Evolutionary conservation across 2,797 vertebrate species (phyloP).

Genomic region (Pangasius macronema): DNA sequence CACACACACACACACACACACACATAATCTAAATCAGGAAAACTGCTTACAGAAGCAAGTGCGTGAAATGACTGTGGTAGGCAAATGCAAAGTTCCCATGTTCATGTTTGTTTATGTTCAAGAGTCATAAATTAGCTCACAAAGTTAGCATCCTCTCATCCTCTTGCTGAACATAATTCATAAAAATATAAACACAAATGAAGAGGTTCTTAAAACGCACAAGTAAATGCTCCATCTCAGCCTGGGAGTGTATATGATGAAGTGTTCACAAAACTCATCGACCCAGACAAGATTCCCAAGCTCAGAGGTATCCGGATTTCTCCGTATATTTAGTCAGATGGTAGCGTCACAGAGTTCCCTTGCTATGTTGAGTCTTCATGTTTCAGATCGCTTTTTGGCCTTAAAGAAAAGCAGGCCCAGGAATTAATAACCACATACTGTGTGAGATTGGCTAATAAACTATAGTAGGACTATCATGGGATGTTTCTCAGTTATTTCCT

Average conservation of each 20-base stretch:
- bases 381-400: constrained; percentile 27
- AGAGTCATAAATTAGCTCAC: not conserved
- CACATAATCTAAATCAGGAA: constrained; percentile 23
- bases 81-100: constrained; percentile 14
- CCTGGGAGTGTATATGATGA: not conserved
- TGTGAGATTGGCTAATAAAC: constrained; percentile 34
- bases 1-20: constrained; percentile 13
- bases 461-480: constrained; percentile 24
- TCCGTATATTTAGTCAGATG: constrained; percentile 55
- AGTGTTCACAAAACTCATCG: constrained; percentile 29
- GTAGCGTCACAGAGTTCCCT: constrained; percentile 41
- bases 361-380: not conserved
- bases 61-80: not conserved
- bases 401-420: constrained; percentile 16
- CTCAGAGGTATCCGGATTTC: constrained; percentile 31
- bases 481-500: constrained; percentile 27
- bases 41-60: not conserved
- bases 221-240: not conserved
- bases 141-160: not conserved
- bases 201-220: constrained; percentile 3
- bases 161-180: not conserved
- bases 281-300: constrained; percentile 37
- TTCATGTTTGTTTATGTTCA: not conserved
- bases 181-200: constrained; percentile 12
- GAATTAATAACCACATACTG: constrained; percentile 34